Base-by-base conservation (phyloP, 30 jellyfish, hydroid and myxozoan species). In the Hydractinia echinata region DNA sequence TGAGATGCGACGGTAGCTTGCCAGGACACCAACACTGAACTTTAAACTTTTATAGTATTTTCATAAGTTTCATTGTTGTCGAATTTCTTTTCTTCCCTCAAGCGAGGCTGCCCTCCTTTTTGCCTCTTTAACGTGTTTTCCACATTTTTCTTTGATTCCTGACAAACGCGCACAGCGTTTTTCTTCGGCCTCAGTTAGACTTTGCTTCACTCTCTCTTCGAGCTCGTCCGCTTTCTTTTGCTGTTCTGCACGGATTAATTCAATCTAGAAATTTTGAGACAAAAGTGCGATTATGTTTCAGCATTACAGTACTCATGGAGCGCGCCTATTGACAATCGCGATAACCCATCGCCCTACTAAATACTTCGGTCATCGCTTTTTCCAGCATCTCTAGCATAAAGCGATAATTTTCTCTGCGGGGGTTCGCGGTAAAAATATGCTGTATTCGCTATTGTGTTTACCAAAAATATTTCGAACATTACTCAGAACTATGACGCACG, bases 121-220 rank as follows among this genome's bases (percentile, higher is more conserved):
- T 4, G 87, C 87, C 3, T 61, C 71, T 10, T 80, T 73, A 1
- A 80, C 87, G 56, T 80, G 87, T 49, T 80, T 80, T 44, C 87
- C 87, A 61, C 87, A 80, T 67, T 80, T 80, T 21, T 80, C 87
- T 66, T 66, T 62, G 72, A 80, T 80, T 53, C 67, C 87, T 20
- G 70, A 16, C 21, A 80, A 66, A 51, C 39, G 83, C 14, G 69
- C 66, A 8, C 39, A 10, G 10, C 87, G 77, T 66, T 80, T 80
- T 80, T 80, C 87, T 39, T 60, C 87, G 20, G 61, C 81, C n/a
- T 61, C 87, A 14, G 83, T 60, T 53, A 61, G 51, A 80, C 51
- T 66, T 21, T 60, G 67, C 44, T 66, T 62, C 49, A 80, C 51
- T 51, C 81, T 39, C 55, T 80, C 87, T 19, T 80, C 87, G 7